These are phyloP conservation scores for Paratilapia polleni DNA, from an alignment of 2,113 vertebrate genomes.

Conservation along the genomic window DNA sequence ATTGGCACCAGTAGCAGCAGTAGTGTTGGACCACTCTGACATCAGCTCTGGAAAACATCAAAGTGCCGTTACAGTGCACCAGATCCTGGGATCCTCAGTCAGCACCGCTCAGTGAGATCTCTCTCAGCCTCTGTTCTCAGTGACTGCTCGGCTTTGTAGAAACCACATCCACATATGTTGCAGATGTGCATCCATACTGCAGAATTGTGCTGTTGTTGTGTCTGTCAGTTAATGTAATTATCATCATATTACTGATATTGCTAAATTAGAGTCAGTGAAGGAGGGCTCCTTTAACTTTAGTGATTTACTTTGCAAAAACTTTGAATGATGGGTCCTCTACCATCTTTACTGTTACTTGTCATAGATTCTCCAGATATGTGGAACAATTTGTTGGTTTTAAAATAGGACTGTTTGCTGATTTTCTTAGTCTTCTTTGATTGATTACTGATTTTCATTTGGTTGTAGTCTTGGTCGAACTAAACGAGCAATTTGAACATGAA, in stretches of 20 bases:
- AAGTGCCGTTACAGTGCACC: neutral
- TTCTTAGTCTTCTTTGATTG: too few relatives aligned
- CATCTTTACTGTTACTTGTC: neutral
- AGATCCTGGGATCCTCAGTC: neutral
- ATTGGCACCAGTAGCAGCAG: neutral
- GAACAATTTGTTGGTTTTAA: neutral
- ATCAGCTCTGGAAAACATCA: slow-evolving; percentile 6
- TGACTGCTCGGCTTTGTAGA: too few relatives aligned
- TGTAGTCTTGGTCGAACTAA: neutral
- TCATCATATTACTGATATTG: neutral
- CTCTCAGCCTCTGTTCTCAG: neutral
- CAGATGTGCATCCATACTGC: too few relatives aligned
- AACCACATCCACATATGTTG: too few relatives aligned
- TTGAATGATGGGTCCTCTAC: too few relatives aligned
- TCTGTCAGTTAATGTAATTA: slow-evolving; percentile 2
- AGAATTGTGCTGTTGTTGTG: neutral
- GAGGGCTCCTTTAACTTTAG: neutral
- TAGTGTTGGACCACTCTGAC: neutral
- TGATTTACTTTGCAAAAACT: too few relatives aligned
- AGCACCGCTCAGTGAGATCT: neutral
- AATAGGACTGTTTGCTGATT: neutral
- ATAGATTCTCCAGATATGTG: neutral
- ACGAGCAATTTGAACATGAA: neutral
- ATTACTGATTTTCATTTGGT: too few relatives aligned
- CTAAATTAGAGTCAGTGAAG: neutral